Evolutionary conservation across 2,888 invertebrate genomes (phyloP).

Genomic region (Lucinisca nassula): DNA sequence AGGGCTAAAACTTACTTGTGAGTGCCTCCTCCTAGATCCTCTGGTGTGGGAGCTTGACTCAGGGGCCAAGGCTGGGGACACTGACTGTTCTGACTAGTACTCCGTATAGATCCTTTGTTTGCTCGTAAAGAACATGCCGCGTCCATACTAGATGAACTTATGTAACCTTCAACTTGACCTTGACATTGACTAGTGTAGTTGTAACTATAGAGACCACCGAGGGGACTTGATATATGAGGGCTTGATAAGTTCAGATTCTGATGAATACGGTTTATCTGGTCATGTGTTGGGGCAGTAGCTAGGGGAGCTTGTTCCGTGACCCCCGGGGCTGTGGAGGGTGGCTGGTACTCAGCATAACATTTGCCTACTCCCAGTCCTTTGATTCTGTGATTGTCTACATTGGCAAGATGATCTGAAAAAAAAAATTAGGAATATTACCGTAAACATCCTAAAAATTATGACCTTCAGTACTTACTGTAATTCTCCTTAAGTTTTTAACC

Average conservation of each 20-base stretch:
- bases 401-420: constrained; percentile 62
- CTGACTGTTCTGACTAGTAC: neutral
- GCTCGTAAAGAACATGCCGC: neutral
- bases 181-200: neutral
- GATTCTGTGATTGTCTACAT: constrained; percentile 61
- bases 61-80: neutral
- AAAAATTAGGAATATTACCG: too few relatives aligned
- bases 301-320: neutral
- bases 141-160: neutral
- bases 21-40: neutral
- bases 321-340: constrained; percentile 50
- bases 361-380: constrained; percentile 69
- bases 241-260: neutral
- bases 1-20: constrained; percentile 8
- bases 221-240: neutral
- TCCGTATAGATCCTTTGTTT: neutral
- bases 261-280: neutral
- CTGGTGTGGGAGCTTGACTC: neutral
- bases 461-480: too few relatives aligned
- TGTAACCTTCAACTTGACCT: neutral
- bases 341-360: constrained; percentile 54
- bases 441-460: too few relatives aligned
- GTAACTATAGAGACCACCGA: neutral
- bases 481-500: too few relatives aligned
- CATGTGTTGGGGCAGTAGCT: neutral